Conservation (phyloP, 2,113 vertebrate species). For the Australoheros scitulus region DNA sequence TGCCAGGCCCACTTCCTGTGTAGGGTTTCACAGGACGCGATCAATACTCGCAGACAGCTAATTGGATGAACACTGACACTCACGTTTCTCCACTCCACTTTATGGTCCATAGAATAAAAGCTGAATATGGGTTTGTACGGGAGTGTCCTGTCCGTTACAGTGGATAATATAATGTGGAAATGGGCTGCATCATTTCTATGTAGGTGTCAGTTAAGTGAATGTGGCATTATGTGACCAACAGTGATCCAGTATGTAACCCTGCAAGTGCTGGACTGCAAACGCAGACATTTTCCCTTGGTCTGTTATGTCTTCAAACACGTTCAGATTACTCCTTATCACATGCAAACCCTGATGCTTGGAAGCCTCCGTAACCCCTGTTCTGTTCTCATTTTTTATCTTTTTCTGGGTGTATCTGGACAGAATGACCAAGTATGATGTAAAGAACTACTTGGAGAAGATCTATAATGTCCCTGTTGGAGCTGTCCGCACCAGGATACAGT, state of each 20-base stretch:
- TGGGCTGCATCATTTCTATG: slow-evolving; percentile 23
- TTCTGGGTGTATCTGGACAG: slow-evolving; percentile 70
- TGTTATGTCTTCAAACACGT: not conserved
- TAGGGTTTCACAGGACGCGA: slow-evolving; percentile 70
- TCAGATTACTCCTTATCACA: slow-evolving; percentile 6
- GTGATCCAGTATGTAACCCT: slow-evolving; percentile 12
- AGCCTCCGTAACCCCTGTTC: slow-evolving; percentile 25
- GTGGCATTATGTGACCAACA: slow-evolving; percentile 27
- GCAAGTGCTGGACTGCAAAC: slow-evolving; percentile 1
- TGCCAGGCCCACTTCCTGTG: slow-evolving; percentile 75
- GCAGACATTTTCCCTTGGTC: not conserved
- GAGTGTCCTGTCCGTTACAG: slow-evolving; percentile 48
- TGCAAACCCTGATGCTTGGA: slow-evolving; percentile 22
- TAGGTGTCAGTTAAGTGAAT: slow-evolving; percentile 26
- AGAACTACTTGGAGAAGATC: slow-evolving; percentile 92
- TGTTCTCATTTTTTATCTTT: slow-evolving; percentile 9
- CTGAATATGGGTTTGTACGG: slow-evolving; percentile 52
- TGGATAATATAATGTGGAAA: slow-evolving; percentile 39
- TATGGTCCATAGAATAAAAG: slow-evolving; percentile 59
- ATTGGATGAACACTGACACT: slow-evolving; percentile 75
- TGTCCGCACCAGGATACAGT: slow-evolving; percentile 93
- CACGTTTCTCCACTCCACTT: slow-evolving; percentile 70
- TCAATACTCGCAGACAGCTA: slow-evolving; percentile 75
- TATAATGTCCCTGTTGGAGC: slow-evolving; percentile 88
- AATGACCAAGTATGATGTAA: slow-evolving; percentile 94